Evolutionary conservation across 2,113 vertebrate genomes (phyloP), one percentile per base, ranked within the genome.

Genomic region (Cynopterus brachyotis): DNA sequence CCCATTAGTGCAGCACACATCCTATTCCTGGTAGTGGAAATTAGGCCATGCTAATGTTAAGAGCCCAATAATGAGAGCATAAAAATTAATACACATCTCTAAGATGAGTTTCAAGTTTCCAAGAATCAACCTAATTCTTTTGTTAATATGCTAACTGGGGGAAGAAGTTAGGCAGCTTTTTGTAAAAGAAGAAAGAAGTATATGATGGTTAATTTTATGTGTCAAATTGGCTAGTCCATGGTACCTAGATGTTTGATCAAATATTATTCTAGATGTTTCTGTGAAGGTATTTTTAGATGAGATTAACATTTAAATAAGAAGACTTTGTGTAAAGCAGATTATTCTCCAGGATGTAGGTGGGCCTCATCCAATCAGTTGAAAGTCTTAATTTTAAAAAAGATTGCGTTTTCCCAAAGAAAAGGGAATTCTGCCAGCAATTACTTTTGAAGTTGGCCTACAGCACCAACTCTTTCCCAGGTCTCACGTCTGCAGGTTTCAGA

Each of bases 1-100:
- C 91, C 96, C 97, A 95, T 94, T 96, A 93, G 94, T 55, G 45
- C 85, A 42, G 78, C 42, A 64, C 35, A 50, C 62, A 16, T 66
- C 73, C 94, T 91, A 91, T 98, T 97, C 95, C 97, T 97, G 95
- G 89, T 96, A 95, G 96, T 73, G 37, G 89, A 96, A 96, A 96
- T 95, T 57, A 97, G 90, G 86, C 92, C 86, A 59, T 37, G 78
- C 82, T 96, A 80, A 95, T 47, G 80, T 50, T 50, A 62, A 85
- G 7, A 80, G 55, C 19, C 81, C 82, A 78, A 73, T 88, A 95
- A 92, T 81, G 85, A 95, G 89, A 96, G 50, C 78, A 73, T 95
- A 89, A 91, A 94, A 97, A 94, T 79, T 84, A 95, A 97, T 28
- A 93, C 78, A 66, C 82, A 73, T 66, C 60, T 82, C 64, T 28